A percentile compares a stretch with the other conserved stretches of the same genome.
Evolutionary conservation across 1,140 invertebrate species (phyloP).

Genomic region (Rhynchophorus ferrugineus): DNA sequence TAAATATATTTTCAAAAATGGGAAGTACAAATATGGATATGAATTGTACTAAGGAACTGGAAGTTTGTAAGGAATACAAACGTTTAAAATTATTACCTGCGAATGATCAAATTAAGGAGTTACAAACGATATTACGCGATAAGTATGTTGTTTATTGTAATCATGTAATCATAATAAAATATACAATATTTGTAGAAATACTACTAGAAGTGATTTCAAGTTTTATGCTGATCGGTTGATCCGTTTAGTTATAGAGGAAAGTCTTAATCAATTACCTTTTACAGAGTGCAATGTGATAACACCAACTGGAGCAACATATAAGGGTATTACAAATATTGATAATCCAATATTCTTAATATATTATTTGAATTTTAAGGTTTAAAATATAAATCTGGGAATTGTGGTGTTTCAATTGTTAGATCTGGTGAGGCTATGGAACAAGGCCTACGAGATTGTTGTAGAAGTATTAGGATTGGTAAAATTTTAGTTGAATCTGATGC

Average conservation of each 20-base stretch:
- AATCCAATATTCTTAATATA: neutral
- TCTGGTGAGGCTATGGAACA: conserved; percentile 98
- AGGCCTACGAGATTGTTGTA: conserved; percentile 92
- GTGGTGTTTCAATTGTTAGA: conserved; percentile 95
- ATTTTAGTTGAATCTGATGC: conserved; percentile 95
- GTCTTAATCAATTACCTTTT: conserved; percentile 94
- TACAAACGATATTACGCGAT: conserved; percentile 92
- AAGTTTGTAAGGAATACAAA: conserved; percentile 51
- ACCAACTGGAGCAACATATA: conserved; percentile 83
- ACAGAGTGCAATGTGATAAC: conserved; percentile 82
- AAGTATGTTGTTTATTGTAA: conserved; percentile 58
- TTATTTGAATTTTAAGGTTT: conserved; percentile 39
- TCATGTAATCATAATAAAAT: neutral
- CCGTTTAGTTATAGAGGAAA: conserved; percentile 94
- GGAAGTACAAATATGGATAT: conserved; percentile 32
- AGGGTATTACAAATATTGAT: conserved; percentile 49
- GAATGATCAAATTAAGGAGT: conserved; percentile 85
- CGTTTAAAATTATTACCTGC: conserved; percentile 74
- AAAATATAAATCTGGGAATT: conserved; percentile 92
- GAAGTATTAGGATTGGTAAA: conserved; percentile 95
- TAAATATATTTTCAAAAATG: conserved; percentile 22
- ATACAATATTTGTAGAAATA: conserved; percentile 62
- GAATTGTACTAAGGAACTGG: conserved; percentile 13
- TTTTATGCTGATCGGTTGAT: conserved; percentile 96
- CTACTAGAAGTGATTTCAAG: conserved; percentile 91